A percentile compares a stretch with the other conserved stretches of the same genome.
Conservation (phyloP, 2,113 vertebrate genomes). For the Phalacrocorax brasilianus region DNA sequence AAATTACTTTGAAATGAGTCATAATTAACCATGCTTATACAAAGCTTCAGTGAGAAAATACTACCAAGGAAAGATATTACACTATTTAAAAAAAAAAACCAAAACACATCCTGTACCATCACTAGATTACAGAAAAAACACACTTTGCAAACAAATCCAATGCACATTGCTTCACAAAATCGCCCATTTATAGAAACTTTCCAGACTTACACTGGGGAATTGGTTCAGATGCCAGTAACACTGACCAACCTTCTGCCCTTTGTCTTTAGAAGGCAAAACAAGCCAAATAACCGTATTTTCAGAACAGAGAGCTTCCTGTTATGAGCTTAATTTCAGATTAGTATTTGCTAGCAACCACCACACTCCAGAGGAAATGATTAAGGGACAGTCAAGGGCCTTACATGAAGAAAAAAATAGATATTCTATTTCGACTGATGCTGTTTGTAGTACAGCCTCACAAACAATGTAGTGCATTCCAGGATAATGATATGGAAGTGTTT, state of each 20-base stretch:
- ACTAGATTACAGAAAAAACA: not conserved
- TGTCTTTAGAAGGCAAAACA: conserved; percentile 27
- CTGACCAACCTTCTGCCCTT: conserved; percentile 25
- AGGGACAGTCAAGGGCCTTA: not conserved
- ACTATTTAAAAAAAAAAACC: not conserved
- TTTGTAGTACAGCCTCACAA: not conserved
- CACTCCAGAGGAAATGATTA: conserved; percentile 50
- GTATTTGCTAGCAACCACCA: conserved; percentile 42
- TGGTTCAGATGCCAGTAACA: not conserved
- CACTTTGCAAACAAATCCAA: conserved; percentile 16
- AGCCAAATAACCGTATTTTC: not conserved
- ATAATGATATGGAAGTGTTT: not conserved
- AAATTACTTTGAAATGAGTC: conserved; percentile 16
- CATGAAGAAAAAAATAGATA: not conserved
- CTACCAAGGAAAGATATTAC: not conserved
- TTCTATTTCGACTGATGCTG: not conserved
- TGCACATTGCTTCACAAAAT: conserved; percentile 1
- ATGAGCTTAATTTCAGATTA: conserved; percentile 39
- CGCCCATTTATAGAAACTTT: not conserved
- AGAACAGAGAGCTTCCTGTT: conserved; percentile 44
- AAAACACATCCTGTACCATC: not conserved
- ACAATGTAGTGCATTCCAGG: not conserved
- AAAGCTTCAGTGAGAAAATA: not conserved
- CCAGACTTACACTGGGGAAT: not conserved
- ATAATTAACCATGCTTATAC: conserved; percentile 44